Conservation (phyloP, 2,113 vertebrate genomes). For the Halcyon senegalensis region DNA sequence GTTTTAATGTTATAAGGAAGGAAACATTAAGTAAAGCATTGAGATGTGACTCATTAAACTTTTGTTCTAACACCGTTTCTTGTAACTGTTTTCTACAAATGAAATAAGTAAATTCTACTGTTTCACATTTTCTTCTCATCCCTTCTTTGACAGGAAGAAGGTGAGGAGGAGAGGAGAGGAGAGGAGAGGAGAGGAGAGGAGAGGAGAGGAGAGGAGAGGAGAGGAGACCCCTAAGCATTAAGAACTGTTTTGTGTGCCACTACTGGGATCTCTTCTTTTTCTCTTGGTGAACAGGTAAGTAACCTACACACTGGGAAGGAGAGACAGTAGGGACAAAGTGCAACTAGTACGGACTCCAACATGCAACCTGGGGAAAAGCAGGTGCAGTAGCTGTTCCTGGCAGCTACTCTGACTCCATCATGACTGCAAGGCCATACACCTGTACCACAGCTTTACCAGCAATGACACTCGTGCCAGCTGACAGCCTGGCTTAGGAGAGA, state of each 20-base stretch:
- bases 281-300: not conserved
- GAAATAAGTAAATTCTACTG: not conserved
- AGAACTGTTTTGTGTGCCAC: not conserved
- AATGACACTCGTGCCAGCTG: not conserved
- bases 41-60: not conserved
- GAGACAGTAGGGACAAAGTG: not conserved
- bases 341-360: fast-evolving
- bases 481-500: not conserved
- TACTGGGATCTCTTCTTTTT: not conserved
- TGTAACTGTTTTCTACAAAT: not conserved
- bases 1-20: not conserved
- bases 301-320: not conserved
- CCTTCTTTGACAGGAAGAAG: not conserved
- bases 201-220: not conserved
- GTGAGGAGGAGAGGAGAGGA: not conserved
- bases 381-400: not conserved
- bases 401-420: not conserved
- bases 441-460: not conserved
- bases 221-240: not conserved
- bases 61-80: not conserved
- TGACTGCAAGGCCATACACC: not conserved
- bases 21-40: not conserved
- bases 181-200: not conserved
- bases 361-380: not conserved
- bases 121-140: not conserved